Evolutionary conservation across 2,797 vertebrate species (phyloP).

Genomic region (Pseudochirops cupreus): DNA sequence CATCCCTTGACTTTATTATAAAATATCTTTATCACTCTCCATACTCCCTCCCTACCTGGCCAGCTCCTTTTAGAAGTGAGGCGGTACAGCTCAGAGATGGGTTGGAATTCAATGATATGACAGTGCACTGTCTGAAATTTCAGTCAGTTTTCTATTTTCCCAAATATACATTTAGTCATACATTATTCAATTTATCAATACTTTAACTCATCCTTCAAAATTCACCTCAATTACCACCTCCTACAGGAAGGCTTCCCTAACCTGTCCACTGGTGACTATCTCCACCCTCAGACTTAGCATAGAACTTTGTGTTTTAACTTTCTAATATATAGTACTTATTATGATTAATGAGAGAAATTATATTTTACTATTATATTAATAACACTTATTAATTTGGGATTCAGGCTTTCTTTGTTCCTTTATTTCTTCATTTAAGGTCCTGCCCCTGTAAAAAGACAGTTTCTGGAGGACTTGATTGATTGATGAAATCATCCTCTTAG

Average conservation of each 20-base stretch:
- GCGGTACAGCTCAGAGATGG: neutral
- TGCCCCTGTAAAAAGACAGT: neutral
- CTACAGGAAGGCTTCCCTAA: neutral
- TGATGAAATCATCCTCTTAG: neutral
- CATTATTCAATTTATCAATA: neutral
- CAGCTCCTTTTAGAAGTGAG: neutral
- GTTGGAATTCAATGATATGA: neutral
- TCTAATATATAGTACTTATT: neutral
- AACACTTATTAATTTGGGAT: neutral
- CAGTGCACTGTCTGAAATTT: neutral
- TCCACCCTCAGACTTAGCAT: neutral
- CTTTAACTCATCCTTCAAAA: neutral
- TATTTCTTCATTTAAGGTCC: neutral
- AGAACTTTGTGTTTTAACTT: neutral
- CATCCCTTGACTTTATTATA: neutral
- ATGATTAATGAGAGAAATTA: neutral
- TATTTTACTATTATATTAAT: neutral
- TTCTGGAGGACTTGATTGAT: neutral
- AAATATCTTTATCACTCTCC: neutral
- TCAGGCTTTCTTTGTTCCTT: neutral
- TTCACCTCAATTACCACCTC: neutral
- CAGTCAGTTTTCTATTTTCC: neutral
- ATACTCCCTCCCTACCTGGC: neutral
- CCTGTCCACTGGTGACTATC: neutral
- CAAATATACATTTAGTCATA: neutral